A percentile compares a stretch with the other conserved stretches of the same genome.
These are phyloP conservation scores for Rhagonycha lutea DNA, from an alignment of 2,888 invertebrate species.

Conservation along the genomic window DNA sequence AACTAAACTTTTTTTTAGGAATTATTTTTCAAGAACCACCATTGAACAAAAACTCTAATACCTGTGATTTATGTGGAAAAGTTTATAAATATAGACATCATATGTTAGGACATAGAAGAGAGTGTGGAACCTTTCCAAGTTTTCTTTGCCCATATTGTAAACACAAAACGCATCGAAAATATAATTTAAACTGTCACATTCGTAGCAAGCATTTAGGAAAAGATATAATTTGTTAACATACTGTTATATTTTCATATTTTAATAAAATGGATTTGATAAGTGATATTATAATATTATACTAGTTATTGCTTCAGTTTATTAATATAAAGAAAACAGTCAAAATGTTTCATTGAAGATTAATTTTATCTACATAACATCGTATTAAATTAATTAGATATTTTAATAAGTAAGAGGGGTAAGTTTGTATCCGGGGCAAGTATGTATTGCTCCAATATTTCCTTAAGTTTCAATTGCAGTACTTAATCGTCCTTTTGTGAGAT, in stretches of 20 bases:
- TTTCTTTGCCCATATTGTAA: constrained; percentile 12
- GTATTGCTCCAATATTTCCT: no score
- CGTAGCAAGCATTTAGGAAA: constrained; percentile 4
- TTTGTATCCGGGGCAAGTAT: no score
- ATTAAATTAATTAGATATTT: no score
- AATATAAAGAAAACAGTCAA: no score
- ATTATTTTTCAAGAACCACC: not conserved
- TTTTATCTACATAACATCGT: no score
- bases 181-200: constrained; percentile 17
- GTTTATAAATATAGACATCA: constrained; percentile 61
- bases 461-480: no score
- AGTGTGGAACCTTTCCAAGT: constrained; percentile 15
- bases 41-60: constrained; percentile 1
- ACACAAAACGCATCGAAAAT: constrained; percentile 12
- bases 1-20: not conserved
- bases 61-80: constrained; percentile 53
- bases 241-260: not conserved
- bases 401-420: no score
- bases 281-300: not conserved
- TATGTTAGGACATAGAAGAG: constrained; percentile 55
- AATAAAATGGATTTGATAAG: not conserved
- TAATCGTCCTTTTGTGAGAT: no score
- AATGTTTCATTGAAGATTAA: no score
- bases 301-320: not conserved
- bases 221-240: not conserved